A percentile compares a stretch with the other conserved stretches of the same genome.
Conservation (phyloP, 2,888 invertebrate genomes). For the Chydorus sphaericus region DNA sequence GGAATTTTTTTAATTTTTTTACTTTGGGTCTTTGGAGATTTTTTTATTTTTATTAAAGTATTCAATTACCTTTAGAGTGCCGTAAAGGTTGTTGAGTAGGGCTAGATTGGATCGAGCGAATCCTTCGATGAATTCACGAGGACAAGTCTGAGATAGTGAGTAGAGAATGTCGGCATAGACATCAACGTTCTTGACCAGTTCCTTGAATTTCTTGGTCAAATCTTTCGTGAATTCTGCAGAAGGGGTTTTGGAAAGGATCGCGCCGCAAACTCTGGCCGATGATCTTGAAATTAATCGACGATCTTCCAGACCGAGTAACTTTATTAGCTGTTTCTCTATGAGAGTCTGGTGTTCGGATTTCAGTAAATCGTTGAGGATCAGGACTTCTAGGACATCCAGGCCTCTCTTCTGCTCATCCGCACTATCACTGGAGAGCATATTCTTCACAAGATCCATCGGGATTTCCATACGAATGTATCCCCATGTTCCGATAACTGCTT, state of each 20-base stretch:
- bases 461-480: slow-evolving; percentile 29
- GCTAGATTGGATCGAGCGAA: not conserved
- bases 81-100: not conserved
- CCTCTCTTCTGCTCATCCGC: not conserved
- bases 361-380: not conserved
- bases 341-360: not conserved
- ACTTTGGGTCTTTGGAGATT: no score
- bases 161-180: not conserved
- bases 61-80: not conserved
- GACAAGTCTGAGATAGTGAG: no score
- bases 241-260: not conserved
- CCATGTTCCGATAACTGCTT: slow-evolving; percentile 38
- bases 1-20: no score
- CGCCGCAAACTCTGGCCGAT: not conserved
- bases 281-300: not conserved
- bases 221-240: no score
- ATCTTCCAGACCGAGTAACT: not conserved
- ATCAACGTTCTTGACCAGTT: not conserved
- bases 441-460: slow-evolving; percentile 25
- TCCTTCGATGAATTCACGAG: no score
- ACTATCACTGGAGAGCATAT: slow-evolving; percentile 20
- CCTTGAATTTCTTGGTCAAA: no score
- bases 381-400: not conserved
- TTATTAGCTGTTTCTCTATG: not conserved
- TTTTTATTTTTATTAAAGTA: no score